phyloP scores from a whole-genome alignment of 2,888 invertebrate genomes.

The Cheiracanthium punctorium region DNA sequence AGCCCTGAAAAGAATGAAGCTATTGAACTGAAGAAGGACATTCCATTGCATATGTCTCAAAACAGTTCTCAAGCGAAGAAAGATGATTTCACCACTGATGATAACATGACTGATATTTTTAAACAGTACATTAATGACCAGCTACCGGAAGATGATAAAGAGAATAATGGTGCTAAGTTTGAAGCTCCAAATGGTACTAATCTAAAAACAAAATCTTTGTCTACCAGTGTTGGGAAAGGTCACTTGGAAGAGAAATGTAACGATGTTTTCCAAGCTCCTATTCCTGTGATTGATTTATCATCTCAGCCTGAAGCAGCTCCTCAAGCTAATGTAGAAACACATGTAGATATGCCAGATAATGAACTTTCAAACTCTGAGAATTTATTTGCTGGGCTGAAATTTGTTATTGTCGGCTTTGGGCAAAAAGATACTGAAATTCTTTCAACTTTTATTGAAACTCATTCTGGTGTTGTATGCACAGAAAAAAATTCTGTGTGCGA shows the following conservation, averaged over 20 bases:
- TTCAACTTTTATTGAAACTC: constrained; percentile 75
- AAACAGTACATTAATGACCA: constrained; percentile 74
- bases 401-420: constrained; percentile 76
- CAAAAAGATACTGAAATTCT: constrained; percentile 74
- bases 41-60: background rate
- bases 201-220: background rate
- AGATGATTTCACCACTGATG: constrained; percentile 18
- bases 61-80: background rate
- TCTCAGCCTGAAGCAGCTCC: background rate
- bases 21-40: background rate
- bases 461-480: constrained; percentile 78
- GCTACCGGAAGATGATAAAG: background rate
- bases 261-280: background rate
- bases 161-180: background rate
- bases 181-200: background rate
- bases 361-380: constrained; percentile 63
- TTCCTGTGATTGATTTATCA: background rate
- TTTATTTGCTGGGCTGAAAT: constrained; percentile 74
- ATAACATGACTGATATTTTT: constrained; percentile 74
- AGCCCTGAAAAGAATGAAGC: constrained; percentile 39
- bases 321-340: background rate
- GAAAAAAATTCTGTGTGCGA: constrained; percentile 78
- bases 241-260: background rate
- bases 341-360: constrained; percentile 53
- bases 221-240: background rate